Conservation (phyloP, 1,140 invertebrate genomes). For the Diachasmimorpha longicaudata region DNA sequence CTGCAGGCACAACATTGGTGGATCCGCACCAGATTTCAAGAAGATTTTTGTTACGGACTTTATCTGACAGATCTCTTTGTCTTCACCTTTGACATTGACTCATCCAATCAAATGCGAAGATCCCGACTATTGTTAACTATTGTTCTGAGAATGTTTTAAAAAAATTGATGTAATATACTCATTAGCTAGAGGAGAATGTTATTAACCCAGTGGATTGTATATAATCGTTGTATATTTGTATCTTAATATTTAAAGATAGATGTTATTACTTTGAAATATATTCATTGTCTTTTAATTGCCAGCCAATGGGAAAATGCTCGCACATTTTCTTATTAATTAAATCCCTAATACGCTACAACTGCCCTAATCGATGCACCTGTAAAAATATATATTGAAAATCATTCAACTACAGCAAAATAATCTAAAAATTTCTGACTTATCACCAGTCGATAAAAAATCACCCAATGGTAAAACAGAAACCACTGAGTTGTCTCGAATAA, state of each 20-base stretch:
- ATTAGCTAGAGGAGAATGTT: slow-evolving; percentile 3
- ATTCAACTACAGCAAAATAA: too few species aligned
- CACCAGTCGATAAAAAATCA: too few species aligned
- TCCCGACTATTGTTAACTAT: background rate
- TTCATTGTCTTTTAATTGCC: too few species aligned
- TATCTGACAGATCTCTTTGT: slow-evolving; percentile 45
- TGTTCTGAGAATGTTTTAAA: background rate
- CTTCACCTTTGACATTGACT: background rate
- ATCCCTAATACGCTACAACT: too few species aligned
- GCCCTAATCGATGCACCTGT: too few species aligned
- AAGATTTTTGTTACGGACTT: slow-evolving; percentile 66
- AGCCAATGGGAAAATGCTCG: too few species aligned
- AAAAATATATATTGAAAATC: too few species aligned
- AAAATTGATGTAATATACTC: background rate
- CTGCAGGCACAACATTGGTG: slow-evolving; percentile 57
- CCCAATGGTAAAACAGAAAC: too few species aligned
- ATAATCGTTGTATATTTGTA: slow-evolving; percentile 36
- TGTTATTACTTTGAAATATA: slow-evolving; percentile 8
- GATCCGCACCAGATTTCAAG: slow-evolving; percentile 64
- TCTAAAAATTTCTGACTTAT: too few species aligned
- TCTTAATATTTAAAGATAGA: slow-evolving; percentile 30
- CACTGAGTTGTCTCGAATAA: too few species aligned
- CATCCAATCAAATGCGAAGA: too few species aligned
- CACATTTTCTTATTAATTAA: too few species aligned
- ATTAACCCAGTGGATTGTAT: slow-evolving; percentile 25